Conservation (phyloP, 2,797 vertebrate genomes). For the Sus cebifrons region DNA sequence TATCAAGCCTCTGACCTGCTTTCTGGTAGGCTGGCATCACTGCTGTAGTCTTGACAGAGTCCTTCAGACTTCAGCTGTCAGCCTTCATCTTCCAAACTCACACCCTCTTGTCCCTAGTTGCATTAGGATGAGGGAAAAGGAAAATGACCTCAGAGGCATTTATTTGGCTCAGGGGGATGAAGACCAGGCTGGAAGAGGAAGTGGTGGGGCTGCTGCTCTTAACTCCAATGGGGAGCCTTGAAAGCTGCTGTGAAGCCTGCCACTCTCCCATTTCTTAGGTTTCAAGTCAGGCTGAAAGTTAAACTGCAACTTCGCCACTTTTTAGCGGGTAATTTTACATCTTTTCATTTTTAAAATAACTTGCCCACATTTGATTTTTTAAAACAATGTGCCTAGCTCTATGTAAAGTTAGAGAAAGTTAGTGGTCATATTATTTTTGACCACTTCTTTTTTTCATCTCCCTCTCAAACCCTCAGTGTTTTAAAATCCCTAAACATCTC, state of each 20-base stretch:
- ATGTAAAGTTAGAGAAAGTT: background rate
- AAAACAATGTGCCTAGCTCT: conserved; percentile 19
- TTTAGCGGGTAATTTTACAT: background rate
- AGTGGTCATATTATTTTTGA: background rate
- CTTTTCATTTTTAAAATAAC: conserved; percentile 12
- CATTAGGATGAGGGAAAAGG: conserved; percentile 6
- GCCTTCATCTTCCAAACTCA: conserved; percentile 53
- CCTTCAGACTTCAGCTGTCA: conserved; percentile 74
- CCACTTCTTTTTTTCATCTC: background rate
- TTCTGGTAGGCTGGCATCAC: background rate
- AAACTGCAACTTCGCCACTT: background rate
- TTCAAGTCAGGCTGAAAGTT: conserved; percentile 1
- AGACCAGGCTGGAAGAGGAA: conserved; percentile 32
- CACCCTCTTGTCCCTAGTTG: conserved; percentile 72
- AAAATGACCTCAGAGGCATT: conserved; percentile 61
- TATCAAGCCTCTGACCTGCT: conserved; percentile 67
- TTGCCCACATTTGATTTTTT: background rate
- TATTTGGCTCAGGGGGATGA: conserved; percentile 8
- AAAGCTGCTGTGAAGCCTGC: background rate
- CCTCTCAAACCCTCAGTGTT: background rate
- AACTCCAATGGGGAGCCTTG: background rate
- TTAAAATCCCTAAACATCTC: background rate
- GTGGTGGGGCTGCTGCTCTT: background rate
- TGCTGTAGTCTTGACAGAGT: conserved; percentile 70
- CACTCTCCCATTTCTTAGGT: background rate